Percentiles rank a stretch among this genome's conserved stretches.
Conservation (phyloP, 2,113 vertebrate genomes). For the Axis porcinus region DNA sequence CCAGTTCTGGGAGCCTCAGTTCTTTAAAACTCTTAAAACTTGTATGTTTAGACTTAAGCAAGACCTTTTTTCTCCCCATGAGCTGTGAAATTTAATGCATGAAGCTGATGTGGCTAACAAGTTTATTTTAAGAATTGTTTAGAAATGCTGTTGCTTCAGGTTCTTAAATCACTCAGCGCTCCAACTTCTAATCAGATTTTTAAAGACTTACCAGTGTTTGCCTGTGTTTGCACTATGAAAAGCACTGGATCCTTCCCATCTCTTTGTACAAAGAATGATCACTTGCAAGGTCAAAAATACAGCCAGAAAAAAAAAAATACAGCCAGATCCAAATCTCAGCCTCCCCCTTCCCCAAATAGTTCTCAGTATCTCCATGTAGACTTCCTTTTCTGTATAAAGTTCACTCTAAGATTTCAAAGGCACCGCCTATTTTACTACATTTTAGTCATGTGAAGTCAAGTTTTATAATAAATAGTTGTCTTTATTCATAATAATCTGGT, state of each 20-base stretch:
- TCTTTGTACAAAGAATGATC: constrained; percentile 42
- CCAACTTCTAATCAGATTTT: constrained; percentile 46
- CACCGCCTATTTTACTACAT: constrained; percentile 11
- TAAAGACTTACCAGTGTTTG: constrained; percentile 42
- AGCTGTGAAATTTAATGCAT: constrained; percentile 68
- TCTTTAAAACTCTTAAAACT: constrained; percentile 57
- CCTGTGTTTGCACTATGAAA: constrained; percentile 33
- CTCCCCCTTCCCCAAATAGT: not conserved
- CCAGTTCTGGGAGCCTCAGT: constrained; percentile 49
- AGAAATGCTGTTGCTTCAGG: constrained; percentile 59
- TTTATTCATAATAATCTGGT: constrained; percentile 44
- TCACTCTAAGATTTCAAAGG: constrained; percentile 22
- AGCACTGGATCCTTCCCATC: constrained; percentile 9
- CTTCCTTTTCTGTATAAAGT: constrained; percentile 39
- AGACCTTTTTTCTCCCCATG: constrained; percentile 34
- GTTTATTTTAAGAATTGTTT: constrained; percentile 74
- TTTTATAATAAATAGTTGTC: constrained; percentile 10
- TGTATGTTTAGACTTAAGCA: constrained; percentile 57
- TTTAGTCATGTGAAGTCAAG: constrained; percentile 15
- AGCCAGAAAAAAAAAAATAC: constrained; percentile 17
- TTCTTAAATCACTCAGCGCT: constrained; percentile 57
- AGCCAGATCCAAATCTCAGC: constrained; percentile 17
- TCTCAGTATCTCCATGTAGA: not conserved
- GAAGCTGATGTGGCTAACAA: constrained; percentile 70
- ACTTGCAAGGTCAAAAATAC: constrained; percentile 38